A percentile compares a stretch with the other conserved stretches of the same genome.
These are phyloP conservation scores for Tetramorium simillimum DNA, from an alignment of 1,140 invertebrate species.

Conservation along the genomic window DNA sequence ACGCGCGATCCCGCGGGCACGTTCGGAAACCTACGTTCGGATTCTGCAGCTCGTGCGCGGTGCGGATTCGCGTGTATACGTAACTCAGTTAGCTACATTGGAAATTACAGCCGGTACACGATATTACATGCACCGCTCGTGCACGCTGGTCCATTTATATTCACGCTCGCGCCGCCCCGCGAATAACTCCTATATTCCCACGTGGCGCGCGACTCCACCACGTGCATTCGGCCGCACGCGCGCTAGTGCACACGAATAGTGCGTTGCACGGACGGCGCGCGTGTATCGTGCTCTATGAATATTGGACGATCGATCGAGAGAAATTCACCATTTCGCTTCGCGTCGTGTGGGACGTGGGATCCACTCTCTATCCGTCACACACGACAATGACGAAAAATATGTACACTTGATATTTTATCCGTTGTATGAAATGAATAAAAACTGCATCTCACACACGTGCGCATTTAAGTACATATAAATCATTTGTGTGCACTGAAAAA, in stretches of 20 bases:
- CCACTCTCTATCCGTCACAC: neutral
- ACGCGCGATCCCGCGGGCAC: slow-evolving; percentile 13
- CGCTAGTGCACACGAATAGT: neutral
- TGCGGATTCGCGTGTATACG: slow-evolving; percentile 63
- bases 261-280: neutral
- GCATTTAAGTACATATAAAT: neutral
- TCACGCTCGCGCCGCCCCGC: slow-evolving; percentile 47
- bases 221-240: slow-evolving; percentile 17
- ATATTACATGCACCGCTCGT: slow-evolving; percentile 72
- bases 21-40: slow-evolving; percentile 36
- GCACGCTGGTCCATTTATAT: slow-evolving; percentile 66
- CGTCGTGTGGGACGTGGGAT: slow-evolving; percentile 3
- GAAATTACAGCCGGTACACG: slow-evolving; percentile 76
- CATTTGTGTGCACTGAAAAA: too few species aligned
- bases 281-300: slow-evolving; percentile 19
- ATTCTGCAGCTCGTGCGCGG: slow-evolving; percentile 54
- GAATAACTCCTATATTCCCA: slow-evolving; percentile 63
- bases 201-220: slow-evolving; percentile 35
- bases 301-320: slow-evolving; percentile 33
- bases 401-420: neutral
- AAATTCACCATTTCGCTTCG: slow-evolving; percentile 41
- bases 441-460: neutral
- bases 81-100: slow-evolving; percentile 77
- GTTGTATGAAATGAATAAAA: neutral
- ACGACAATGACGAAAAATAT: neutral